Percentiles rank a stretch among this genome's conserved stretches.
Evolutionary conservation across 2,113 vertebrate species (phyloP).

Genomic region (Caranx ignobilis): DNA sequence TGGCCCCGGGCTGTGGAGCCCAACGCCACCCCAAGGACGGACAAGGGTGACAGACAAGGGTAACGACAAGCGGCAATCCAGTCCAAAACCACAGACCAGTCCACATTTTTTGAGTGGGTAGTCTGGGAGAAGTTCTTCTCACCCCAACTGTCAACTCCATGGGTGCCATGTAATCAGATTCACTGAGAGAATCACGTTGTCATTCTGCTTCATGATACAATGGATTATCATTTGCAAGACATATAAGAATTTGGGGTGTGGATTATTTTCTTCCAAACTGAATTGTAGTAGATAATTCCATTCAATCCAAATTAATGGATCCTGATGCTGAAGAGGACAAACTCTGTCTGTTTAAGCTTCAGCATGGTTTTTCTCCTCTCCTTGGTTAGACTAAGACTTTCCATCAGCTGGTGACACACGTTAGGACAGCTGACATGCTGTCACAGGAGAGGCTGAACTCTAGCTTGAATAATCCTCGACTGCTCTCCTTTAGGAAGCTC

Average conservation of each 20-base stretch:
- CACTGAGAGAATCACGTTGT: background rate
- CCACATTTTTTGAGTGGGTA: constrained; percentile 24
- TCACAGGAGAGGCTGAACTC: constrained; percentile 45
- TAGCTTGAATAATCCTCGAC: constrained; percentile 35
- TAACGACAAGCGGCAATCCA: constrained; percentile 45
- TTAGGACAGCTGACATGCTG: constrained; percentile 79
- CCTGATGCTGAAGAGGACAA: background rate
- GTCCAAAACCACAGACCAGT: constrained; percentile 27
- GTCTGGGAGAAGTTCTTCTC: constrained; percentile 12
- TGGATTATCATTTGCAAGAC: background rate
- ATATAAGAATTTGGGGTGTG: background rate
- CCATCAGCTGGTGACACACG: constrained; percentile 79
- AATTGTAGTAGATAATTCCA: background rate
- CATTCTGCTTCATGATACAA: background rate
- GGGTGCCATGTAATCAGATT: background rate
- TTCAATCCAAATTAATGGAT: background rate
- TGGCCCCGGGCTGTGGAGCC: constrained; percentile 49
- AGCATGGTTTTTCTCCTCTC: constrained; percentile 29
- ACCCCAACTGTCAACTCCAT: constrained; percentile 5
- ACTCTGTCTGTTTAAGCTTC: constrained; percentile 27
- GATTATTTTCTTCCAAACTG: background rate
- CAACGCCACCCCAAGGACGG: constrained; percentile 81
- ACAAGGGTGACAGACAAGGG: constrained; percentile 85
- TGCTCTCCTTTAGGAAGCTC: constrained; percentile 22
- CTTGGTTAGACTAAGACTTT: constrained; percentile 69